Evolutionary conservation across 1,140 invertebrate species (phyloP).

Genomic region (Dinoponera quadriceps): DNA sequence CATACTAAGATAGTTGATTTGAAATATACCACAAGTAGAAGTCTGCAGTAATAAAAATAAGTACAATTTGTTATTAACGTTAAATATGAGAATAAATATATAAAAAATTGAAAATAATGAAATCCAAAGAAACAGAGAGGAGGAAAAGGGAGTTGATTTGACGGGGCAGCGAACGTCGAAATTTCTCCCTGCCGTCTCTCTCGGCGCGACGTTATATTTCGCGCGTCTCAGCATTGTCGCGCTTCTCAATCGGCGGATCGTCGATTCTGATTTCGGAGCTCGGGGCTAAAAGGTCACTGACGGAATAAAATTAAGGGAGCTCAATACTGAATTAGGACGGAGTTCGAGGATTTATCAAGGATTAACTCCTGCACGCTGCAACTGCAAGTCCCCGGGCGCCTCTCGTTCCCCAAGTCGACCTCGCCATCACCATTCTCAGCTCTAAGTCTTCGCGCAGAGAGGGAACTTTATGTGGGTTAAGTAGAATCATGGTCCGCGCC

Average conservation of each 20-base stretch:
- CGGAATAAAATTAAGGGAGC: slow-evolving; percentile 78
- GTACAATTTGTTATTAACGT: no score
- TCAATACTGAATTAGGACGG: slow-evolving; percentile 78
- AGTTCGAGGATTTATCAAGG: slow-evolving; percentile 80
- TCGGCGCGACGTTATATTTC: neutral
- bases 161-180: neutral
- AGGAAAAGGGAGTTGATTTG: no score
- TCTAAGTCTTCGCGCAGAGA: slow-evolving; percentile 65
- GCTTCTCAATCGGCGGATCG: neutral
- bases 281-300: slow-evolving; percentile 59
- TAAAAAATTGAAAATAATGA: no score
- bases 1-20: no score
- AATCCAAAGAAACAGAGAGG: no score
- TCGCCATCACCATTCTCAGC: slow-evolving; percentile 69
- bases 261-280: slow-evolving; percentile 11
- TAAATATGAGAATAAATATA: no score
- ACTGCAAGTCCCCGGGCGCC: slow-evolving; percentile 65
- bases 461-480: slow-evolving; percentile 77
- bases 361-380: slow-evolving; percentile 77
- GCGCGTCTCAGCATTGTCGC: neutral
- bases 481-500: slow-evolving; percentile 71
- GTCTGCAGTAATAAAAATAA: no score
- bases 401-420: slow-evolving; percentile 71
- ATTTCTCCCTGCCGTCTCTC: neutral
- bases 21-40: no score